Evolutionary conservation across 2,888 invertebrate genomes (phyloP), one percentile per base, ranked within the genome.

Genomic region (Tinea trinotella): DNA sequence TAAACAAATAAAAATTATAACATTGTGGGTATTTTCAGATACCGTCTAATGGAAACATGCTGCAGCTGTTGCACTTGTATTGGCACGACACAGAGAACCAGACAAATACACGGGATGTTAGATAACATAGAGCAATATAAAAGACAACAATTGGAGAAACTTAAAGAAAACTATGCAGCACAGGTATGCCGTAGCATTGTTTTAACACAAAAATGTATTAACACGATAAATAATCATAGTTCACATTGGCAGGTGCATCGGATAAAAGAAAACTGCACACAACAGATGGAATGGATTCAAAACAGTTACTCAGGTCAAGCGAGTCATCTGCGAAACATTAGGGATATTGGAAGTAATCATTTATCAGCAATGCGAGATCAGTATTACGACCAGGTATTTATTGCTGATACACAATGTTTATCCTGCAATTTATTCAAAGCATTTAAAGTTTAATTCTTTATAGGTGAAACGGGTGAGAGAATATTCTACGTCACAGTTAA

Each of bases 281-380:
- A 94, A 71, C 97, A 97, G 83, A 93, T 97, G 84, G 97, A 97
- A 66, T 95, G 95, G 91, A 94, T 98, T 61, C 92, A 96, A 67
- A 94, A 91, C 69, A 97, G 96, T 71, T 98, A 98, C 74, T 92
- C 93, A 63, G 89, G 91, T 34, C 97, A 97, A 79, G 91, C 95
- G 50, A 93, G 92, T 65, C 93, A 96, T 71, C 87, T 96, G 54
- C 90, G 92, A 64, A 96, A 96, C 68, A 93, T 98, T 64, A 88
- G 96, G 59, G 97, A 97, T 68, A 97, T 96, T 72, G 97, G 98
- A 56, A 93, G 95, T 53, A 93, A 91, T 69, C 95, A 97, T 71
- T 83, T 97, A 60, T 93, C 94, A 56, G 89, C 94, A 1, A 88
- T 97, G 65, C 89, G 93, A 69, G 97, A 96, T 74, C 96, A 97